Evolutionary conservation across 2,113 vertebrate genomes (phyloP).

Genomic region (Forbesichthys agassizii): DNA sequence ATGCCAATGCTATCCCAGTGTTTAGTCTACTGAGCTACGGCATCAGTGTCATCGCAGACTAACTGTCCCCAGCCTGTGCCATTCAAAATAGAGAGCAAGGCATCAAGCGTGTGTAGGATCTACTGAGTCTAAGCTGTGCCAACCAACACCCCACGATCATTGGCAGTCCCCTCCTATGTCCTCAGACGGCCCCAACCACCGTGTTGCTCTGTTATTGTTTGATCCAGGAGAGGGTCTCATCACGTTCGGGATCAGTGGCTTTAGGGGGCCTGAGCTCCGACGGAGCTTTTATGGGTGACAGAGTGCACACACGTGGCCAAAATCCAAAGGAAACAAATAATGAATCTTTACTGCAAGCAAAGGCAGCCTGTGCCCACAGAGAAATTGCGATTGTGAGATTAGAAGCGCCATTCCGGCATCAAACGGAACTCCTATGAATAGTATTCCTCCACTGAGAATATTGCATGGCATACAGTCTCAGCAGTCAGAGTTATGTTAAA

Average conservation of each 20-base stretch:
- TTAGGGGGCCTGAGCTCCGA: conserved; percentile 41
- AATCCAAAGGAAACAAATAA: conserved; percentile 14
- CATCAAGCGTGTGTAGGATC: conserved; percentile 4
- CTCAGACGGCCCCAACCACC: conserved; percentile 18
- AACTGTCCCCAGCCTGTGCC: conserved; percentile 34
- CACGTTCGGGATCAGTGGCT: conserved; percentile 58
- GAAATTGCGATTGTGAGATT: conserved; percentile 19
- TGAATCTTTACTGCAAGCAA: conserved; percentile 2
- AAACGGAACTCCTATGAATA: not conserved
- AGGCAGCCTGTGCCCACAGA: not conserved
- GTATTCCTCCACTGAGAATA: too few relatives aligned
- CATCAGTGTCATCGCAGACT: conserved; percentile 34
- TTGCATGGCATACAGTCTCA: too few relatives aligned
- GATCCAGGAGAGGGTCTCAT: conserved; percentile 52
- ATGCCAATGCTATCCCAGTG: conserved; percentile 46
- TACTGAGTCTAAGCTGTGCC: conserved; percentile 29
- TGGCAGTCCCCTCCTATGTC: conserved; percentile 26
- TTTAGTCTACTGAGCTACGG: conserved; percentile 33
- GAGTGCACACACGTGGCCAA: not conserved
- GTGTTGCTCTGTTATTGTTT: conserved; percentile 55
- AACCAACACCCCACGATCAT: conserved; percentile 7
- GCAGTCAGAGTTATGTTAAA: too few relatives aligned
- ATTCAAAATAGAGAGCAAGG: conserved; percentile 36
- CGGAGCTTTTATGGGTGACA: conserved; percentile 42
- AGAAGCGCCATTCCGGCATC: not conserved